phyloP scores from a whole-genome alignment of 2,888 invertebrate genomes.

The Ceraclea dissimilis region DNA sequence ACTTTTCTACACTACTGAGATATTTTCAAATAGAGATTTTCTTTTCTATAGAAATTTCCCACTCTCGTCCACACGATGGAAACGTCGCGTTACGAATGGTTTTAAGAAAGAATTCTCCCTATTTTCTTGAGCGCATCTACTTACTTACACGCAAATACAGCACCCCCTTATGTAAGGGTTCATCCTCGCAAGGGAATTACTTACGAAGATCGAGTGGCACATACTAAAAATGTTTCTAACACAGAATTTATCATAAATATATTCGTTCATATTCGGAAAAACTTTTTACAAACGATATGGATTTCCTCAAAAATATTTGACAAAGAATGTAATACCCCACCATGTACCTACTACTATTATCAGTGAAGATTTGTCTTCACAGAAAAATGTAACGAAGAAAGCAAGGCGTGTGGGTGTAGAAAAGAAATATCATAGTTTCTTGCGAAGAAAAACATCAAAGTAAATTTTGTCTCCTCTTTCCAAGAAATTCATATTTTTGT shows the following conservation, averaged over 20 bases:
- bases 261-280: background rate
- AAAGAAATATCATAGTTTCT: background rate
- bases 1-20: too few species aligned
- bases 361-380: slow-evolving; percentile 4
- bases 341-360: slow-evolving; percentile 4
- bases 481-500: background rate
- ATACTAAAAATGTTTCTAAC: background rate
- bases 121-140: slow-evolving; percentile 23
- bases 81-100: slow-evolving; percentile 26
- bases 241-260: background rate
- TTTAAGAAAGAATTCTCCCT: slow-evolving; percentile 24
- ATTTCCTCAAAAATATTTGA: background rate
- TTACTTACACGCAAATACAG: slow-evolving; percentile 19
- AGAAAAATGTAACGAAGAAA: background rate
- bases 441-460: background rate
- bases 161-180: slow-evolving; percentile 18
- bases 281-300: background rate
- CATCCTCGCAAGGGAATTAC: background rate
- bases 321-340: slow-evolving; percentile 1
- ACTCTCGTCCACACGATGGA: slow-evolving; percentile 22
- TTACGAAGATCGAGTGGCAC: background rate
- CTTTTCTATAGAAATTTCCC: slow-evolving; percentile 1
- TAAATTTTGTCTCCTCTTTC: background rate
- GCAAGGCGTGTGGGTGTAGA: background rate
- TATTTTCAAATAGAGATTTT: background rate